These are phyloP conservation scores for Paralichthys olivaceus DNA, from an alignment of 2,113 vertebrate species.

Conservation along the genomic window DNA sequence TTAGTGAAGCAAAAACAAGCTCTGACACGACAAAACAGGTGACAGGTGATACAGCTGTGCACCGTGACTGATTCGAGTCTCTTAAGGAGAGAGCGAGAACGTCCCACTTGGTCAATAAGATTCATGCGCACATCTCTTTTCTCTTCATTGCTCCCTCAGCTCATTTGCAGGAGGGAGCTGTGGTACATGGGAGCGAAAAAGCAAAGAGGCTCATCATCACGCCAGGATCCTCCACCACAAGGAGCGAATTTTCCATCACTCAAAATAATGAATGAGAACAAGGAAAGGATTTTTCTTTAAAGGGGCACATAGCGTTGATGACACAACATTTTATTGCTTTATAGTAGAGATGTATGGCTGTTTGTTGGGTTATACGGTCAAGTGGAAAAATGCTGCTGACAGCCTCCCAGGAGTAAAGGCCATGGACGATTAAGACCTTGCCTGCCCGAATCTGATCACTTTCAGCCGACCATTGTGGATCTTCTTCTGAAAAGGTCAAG, in stretches of 20 bases:
- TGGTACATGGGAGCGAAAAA: background rate
- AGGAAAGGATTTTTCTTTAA: background rate
- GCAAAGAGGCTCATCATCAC: background rate
- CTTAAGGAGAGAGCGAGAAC: background rate
- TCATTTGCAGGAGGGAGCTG: background rate
- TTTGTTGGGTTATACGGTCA: conserved; percentile 23
- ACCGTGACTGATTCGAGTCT: background rate
- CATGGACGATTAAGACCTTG: conserved; percentile 50
- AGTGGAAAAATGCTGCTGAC: conserved; percentile 57
- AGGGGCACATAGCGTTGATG: background rate
- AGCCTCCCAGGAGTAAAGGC: conserved; percentile 57
- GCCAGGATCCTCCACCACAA: background rate
- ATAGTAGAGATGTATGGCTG: background rate
- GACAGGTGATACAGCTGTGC: conserved; percentile 13
- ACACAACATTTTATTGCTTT: conserved; percentile 3
- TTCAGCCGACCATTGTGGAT: conserved; percentile 57
- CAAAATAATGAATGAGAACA: conserved; percentile 4
- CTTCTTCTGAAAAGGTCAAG: conserved; percentile 63
- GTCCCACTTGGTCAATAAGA: conserved; percentile 13
- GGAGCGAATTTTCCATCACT: background rate
- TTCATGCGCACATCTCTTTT: background rate
- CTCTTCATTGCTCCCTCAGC: background rate
- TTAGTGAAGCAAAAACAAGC: conserved; percentile 16
- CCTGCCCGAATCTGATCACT: conserved; percentile 39
- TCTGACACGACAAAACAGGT: conserved; percentile 25